A percentile compares a stretch with the other conserved stretches of the same genome.
Conservation (phyloP, 2,888 invertebrate genomes). For the Andricus curvator region DNA sequence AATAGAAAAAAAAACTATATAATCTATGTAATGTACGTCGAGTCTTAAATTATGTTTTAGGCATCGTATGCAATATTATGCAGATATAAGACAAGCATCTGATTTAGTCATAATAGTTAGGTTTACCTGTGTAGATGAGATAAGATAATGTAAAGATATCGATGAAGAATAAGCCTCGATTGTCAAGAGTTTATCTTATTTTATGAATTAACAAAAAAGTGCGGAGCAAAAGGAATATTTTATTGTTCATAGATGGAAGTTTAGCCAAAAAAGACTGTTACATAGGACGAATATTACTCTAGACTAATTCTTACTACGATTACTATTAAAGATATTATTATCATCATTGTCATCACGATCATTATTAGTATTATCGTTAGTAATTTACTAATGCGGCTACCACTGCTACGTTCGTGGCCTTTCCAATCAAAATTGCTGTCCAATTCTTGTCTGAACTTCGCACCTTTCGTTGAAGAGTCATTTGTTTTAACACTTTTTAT, state of each 20-base stretch:
- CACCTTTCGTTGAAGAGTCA: neutral
- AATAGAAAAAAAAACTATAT: slow-evolving; percentile 1
- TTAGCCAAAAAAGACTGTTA: slow-evolving; percentile 77
- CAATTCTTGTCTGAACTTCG: slow-evolving; percentile 33
- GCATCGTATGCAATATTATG: slow-evolving; percentile 53
- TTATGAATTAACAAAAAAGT: slow-evolving; percentile 43
- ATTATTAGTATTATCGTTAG: slow-evolving; percentile 63
- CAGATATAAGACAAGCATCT: slow-evolving; percentile 52
- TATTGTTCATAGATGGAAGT: slow-evolving; percentile 73
- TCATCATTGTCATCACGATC: slow-evolving; percentile 64
- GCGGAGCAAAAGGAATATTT: slow-evolving; percentile 61
- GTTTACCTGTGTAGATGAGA: slow-evolving; percentile 49
- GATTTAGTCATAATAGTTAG: slow-evolving; percentile 64
- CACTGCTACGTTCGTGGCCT: slow-evolving; percentile 58
- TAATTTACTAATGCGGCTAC: slow-evolving; percentile 49
- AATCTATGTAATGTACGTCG: slow-evolving; percentile 28
- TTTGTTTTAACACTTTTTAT: slow-evolving; percentile 18
- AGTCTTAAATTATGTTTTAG: slow-evolving; percentile 42
- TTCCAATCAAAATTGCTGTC: slow-evolving; percentile 18
- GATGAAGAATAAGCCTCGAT: slow-evolving; percentile 36
- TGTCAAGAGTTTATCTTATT: slow-evolving; percentile 30
- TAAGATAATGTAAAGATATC: slow-evolving; percentile 47
- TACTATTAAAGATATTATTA: slow-evolving; percentile 63
- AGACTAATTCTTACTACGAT: slow-evolving; percentile 69
- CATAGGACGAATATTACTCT: slow-evolving; percentile 73